These are phyloP conservation scores for Danio aesculapii DNA, from an alignment of 2,797 vertebrate genomes.

Conservation along the genomic window DNA sequence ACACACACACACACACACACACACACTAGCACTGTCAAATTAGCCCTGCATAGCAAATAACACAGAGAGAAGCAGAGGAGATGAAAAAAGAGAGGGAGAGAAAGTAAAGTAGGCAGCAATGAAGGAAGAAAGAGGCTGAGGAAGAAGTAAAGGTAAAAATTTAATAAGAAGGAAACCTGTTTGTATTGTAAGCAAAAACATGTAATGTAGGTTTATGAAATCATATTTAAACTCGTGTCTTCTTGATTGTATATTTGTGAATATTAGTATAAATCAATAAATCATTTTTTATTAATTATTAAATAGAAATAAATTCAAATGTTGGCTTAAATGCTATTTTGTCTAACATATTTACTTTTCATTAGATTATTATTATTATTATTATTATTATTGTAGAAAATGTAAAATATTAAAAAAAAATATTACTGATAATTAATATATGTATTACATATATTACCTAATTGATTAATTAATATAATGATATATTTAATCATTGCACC, in stretches of 20 bases:
- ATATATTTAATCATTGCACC: too few relatives aligned
- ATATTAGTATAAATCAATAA: not conserved
- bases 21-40: conserved; percentile 84
- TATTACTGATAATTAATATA: too few relatives aligned
- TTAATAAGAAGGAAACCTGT: conserved; percentile 54
- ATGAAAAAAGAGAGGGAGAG: conserved; percentile 31
- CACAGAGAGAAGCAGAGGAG: conserved; percentile 64
- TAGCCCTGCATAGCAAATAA: conserved; percentile 87
- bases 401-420: too few relatives aligned
- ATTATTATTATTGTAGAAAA: not conserved
- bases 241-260: not conserved
- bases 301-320: too few relatives aligned
- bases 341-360: not conserved
- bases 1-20: conserved; percentile 80
- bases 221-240: not conserved
- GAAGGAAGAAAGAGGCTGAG: conserved; percentile 34
- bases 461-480: too few relatives aligned
- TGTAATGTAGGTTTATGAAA: not conserved
- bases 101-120: conserved; percentile 32
- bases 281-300: not conserved
- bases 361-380: not conserved
- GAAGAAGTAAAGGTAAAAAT: not conserved
- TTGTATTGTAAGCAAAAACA: conserved; percentile 53
- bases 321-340: not conserved
- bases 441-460: too few relatives aligned